Evolutionary conservation across 2,888 invertebrate species (phyloP), one percentile per base, ranked within the genome.

Genomic region (Sialis fuliginosa): DNA sequence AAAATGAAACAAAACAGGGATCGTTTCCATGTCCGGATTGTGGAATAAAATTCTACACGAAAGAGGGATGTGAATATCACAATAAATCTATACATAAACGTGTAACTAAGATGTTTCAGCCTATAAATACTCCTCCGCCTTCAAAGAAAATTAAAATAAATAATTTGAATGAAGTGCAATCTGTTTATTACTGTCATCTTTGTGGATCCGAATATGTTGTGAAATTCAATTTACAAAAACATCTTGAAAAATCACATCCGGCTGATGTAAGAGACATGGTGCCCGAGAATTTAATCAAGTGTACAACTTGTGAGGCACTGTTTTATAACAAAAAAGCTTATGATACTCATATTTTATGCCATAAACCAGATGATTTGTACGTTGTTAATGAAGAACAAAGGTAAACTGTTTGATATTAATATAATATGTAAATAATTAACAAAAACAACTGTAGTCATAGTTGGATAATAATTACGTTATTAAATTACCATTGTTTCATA

Each of bases 121-220:
- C 69, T 8, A 62, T 68, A 42, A 62, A 63, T 12, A 67, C 69
- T 2, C 69, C 71, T 37, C 70, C 71, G 0, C 70, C 72, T 5
- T 69, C 69, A 40, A 69, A 69, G 51, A 71, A 71, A 55, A 70
- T 72, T 39, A 66, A 65, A 55, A 58, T 70, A 12, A 70, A 69
- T 54, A 69, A 69, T 43, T 67, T 68, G 51, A 67, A 68, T 10
- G 70, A 76, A 54, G 65, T 68, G 1, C 60, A 67, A 42, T 68
- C 68, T 34, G 69, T 69, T 33, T 71, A 70, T 53, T 72, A 70
- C 53, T 72, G 72, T 49, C 69, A 71, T 53, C 57, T 79, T 53
- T 80, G 79, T 61, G 79, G 79, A 10, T 74, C 72, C 48, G 79
- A 79, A 57, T 78, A 77, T 60, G 69, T 76, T 42, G 70, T 78